Base-by-base conservation (phyloP, 1,140 invertebrate genomes). In the Drosophila novamexicana region DNA sequence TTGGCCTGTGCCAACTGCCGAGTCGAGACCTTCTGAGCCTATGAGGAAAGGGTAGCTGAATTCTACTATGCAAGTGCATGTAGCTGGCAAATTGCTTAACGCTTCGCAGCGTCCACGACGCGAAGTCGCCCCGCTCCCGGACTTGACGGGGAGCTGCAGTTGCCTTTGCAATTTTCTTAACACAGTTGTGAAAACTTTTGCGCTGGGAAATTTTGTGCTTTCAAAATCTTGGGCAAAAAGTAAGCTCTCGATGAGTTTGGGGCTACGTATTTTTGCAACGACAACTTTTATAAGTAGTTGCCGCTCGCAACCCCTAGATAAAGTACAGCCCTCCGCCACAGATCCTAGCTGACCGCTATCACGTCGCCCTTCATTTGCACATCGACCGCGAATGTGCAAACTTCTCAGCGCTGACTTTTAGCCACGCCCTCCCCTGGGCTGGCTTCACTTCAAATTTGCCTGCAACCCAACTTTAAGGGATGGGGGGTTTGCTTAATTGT, bases 1-100 rank as follows among this genome's bases (percentile, higher is more conserved):
- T 91, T 79, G 85, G 78, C 68, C 69, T 77, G 49, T 56, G 69
- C 66, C 68, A 79, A 61, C 22, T 36, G 10, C 12, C 32, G 10
- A 59, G 34, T 34, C 39, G 36, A 32, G 50, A 37, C 39, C 29
- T 47, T 37, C 44, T 70, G 59, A 49, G 70, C 54, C 62, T 67
- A 29, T 10, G 14, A 9, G 34, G 32, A 56, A 36, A 36, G 36
- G 50, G 50, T 52, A 52, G n/a, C 32, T 34, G 10, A 1, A 52
- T 7, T 53, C 34, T 36, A 12, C 50, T 9, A 18, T 34, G n/a
- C 14, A 42, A 75, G 77, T 78, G 77, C 70, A 86, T 83, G 74
- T 79, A 89, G 61, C 88, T 91, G 89, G 89, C 81, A 91, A 91
- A 91, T 91, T 91, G 88, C 83, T 91, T 81, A 90, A 88, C 89